Evolutionary conservation across 1,140 invertebrate genomes (phyloP).

Genomic region (Nixonia krombeini): DNA sequence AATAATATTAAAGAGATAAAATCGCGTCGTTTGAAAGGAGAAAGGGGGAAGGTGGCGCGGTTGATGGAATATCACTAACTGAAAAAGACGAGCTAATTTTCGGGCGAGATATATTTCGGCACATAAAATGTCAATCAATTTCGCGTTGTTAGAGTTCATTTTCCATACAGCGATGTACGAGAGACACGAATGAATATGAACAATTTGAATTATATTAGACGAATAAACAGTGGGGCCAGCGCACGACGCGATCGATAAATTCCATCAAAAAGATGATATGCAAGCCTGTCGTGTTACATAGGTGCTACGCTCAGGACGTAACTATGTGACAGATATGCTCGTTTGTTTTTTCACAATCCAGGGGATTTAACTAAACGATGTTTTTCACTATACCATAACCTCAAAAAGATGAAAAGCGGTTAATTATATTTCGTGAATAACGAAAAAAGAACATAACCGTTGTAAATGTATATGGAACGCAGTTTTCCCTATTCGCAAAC

Average conservation of each 20-base stretch:
- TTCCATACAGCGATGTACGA: not conserved
- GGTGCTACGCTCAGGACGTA: no score
- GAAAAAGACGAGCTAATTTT: not conserved
- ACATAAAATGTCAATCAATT: not conserved
- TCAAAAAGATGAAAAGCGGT: no score
- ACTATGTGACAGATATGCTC: no score
- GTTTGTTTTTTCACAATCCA: no score
- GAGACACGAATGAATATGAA: not conserved
- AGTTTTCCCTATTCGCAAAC: no score
- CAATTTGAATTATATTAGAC: not conserved
- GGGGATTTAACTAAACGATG: no score
- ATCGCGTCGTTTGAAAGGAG: not conserved
- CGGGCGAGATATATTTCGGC: not conserved
- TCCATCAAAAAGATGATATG: slow-evolving; percentile 1
- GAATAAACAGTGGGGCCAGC: not conserved
- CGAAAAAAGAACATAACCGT: no score
- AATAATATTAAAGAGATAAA: not conserved
- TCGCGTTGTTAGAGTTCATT: not conserved
- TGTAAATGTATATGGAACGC: no score
- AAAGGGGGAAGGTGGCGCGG: not conserved
- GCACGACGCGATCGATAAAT: not conserved
- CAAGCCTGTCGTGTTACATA: not conserved
- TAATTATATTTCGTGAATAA: no score
- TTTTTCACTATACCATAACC: no score
- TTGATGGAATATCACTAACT: not conserved